These are phyloP conservation scores for Rhadina sibilatrix DNA, from an alignment of 2,113 vertebrate species.

Conservation along the genomic window DNA sequence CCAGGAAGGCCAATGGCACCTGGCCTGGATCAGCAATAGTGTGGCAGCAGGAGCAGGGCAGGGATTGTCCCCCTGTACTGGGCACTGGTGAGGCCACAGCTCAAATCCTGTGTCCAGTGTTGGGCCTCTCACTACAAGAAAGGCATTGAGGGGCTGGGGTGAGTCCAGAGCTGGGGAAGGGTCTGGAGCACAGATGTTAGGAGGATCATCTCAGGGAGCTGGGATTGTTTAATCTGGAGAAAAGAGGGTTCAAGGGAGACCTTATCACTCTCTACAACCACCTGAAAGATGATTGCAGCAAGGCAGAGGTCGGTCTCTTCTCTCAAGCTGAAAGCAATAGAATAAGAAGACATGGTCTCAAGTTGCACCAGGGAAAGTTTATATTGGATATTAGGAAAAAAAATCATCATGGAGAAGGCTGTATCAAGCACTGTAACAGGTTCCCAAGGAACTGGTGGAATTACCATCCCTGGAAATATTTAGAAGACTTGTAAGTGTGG, in stretches of 20 bases:
- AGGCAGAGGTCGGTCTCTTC: accelerated
- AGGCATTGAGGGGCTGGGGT: accelerated
- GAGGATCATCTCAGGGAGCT: neutral
- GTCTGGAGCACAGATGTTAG: neutral
- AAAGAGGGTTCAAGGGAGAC: neutral
- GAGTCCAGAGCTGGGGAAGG: too few species aligned
- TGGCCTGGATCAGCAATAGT: neutral
- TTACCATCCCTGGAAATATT: neutral
- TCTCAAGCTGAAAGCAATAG: neutral
- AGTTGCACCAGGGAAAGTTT: neutral
- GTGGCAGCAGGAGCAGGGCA: neutral
- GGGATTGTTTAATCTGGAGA: neutral
- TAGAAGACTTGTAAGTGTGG: neutral
- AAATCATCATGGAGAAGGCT: neutral
- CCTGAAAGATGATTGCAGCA: neutral
- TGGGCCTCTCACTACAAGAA: neutral
- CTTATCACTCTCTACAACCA: neutral
- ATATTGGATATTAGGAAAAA: neutral
- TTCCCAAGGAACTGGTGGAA: neutral
- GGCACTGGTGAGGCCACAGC: neutral
- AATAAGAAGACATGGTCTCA: neutral
- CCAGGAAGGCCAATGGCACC: neutral
- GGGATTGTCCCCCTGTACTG: accelerated
- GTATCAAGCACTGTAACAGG: neutral
- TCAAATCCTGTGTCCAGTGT: neutral